Base-by-base conservation (phyloP, 2,113 vertebrate genomes). In the Pseudorectes ferrugineus region DNA sequence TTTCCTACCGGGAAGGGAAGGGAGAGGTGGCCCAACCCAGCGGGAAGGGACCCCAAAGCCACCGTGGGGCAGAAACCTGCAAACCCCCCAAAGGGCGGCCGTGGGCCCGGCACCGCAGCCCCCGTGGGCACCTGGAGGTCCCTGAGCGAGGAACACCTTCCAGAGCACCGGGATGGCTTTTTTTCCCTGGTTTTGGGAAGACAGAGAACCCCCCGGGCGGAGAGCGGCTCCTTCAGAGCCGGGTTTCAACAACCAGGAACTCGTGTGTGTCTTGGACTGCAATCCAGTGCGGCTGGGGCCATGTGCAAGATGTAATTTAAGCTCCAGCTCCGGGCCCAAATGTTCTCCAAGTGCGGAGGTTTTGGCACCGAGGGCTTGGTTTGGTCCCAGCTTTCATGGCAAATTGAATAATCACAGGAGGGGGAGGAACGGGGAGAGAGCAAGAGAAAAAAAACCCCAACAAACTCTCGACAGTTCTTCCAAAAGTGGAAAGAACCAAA, bases 371-470 rank as follows among this genome's bases (percentile, higher is more conserved):
- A 58, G 70, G 45, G 24, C n/a, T 87, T 87, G 87, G 87, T 89
- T 75, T 82, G 70, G 63, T 79, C 95, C 88, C 90, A 84, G 75
- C 61, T 84, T 86, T 82, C 63, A 71, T 12, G 86, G 90, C 55
- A 90, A 89, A 94, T 89, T 93, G 96, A 92, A 94, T 92, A 93
- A 92, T 88, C 72, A 31, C 23, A 57, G 22, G 71, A 88, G 78
- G 77, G 84, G 63, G 88, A 85, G 81, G 85, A 65, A 43, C 76
- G 38, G 46, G 67, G 88, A 87, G 72, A 78, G 62, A 78, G 29
- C 22, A 6, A 45, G 55, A 48, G 57, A 0, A 2, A 21, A 14
- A 36, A 59, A 65, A 35, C 16, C 12, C 33, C 65, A 36, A 57
- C 51, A 74, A 74, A 15, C 83, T 75, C n/a, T 49, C 9, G 0